These are phyloP conservation scores for Conger conger DNA, from an alignment of 2,113 vertebrate species.

Conservation along the genomic window DNA sequence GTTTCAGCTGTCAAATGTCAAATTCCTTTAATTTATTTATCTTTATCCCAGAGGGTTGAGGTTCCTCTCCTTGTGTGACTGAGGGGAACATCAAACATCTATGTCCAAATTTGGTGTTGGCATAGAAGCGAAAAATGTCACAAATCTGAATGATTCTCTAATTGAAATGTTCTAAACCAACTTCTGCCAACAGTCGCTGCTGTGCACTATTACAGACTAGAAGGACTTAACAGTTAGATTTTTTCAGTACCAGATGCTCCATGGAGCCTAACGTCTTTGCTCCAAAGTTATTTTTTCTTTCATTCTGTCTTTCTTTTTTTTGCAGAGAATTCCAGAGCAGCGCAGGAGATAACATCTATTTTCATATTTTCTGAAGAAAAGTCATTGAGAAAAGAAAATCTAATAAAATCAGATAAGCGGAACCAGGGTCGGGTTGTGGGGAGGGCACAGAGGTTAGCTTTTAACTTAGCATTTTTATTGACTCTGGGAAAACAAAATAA, in stretches of 20 bases:
- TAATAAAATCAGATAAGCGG: conserved; percentile 57
- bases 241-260: conserved; percentile 14
- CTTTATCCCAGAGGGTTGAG: conserved; percentile 42
- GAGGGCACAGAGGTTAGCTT: conserved; percentile 71
- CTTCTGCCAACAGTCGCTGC: background rate
- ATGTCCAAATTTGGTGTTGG: conserved; percentile 42
- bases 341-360: background rate
- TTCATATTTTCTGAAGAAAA: conserved; percentile 34
- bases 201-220: conserved; percentile 2
- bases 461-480: conserved; percentile 99
- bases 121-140: background rate
- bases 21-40: conserved; percentile 30
- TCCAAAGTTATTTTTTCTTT: too few relatives aligned
- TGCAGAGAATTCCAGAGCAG: background rate
- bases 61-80: conserved; percentile 37
- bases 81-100: conserved; percentile 54
- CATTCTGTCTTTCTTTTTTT: background rate
- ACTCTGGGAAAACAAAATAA: conserved; percentile 99
- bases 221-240: background rate
- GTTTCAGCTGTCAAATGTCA: conserved; percentile 35
- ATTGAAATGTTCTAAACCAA: background rate
- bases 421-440: conserved; percentile 53
- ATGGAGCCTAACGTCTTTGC: background rate
- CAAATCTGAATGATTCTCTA: background rate
- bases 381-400: conserved; percentile 54